Evolutionary conservation across 2,888 invertebrate species (phyloP).

Genomic region (Lycocerus yunnanus): DNA sequence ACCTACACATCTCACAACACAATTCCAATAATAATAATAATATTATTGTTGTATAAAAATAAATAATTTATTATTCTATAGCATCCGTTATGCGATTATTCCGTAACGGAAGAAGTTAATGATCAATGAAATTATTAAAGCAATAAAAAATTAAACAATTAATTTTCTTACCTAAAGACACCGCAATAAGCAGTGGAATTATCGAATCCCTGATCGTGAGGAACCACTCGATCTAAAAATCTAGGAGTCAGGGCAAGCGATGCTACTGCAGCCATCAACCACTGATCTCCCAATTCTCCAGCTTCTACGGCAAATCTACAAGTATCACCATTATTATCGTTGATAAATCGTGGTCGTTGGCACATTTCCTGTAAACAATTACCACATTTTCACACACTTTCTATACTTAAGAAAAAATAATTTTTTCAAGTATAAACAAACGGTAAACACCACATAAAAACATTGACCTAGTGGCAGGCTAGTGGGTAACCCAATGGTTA

Average conservation of each 20-base stretch:
- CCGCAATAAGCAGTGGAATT: conserved; percentile 64
- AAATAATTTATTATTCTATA: no score
- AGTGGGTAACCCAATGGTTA: neutral
- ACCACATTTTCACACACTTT: conserved; percentile 12
- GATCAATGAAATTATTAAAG: no score
- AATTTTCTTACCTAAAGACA: conserved; percentile 63
- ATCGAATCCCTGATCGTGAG: conserved; percentile 69
- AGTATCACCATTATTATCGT: conserved; percentile 48
- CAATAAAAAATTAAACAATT: neutral
- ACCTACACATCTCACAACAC: no score
- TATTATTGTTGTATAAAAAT: no score
- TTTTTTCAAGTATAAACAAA: neutral
- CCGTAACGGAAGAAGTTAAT: no score
- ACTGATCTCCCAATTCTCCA: conserved; percentile 64
- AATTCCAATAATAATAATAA: no score
- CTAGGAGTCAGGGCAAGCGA: conserved; percentile 69
- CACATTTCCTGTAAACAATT: conserved; percentile 64
- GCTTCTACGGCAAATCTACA: conserved; percentile 60
- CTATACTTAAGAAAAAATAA: neutral
- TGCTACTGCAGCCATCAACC: conserved; percentile 67
- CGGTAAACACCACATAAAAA: neutral
- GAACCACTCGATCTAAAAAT: conserved; percentile 69
- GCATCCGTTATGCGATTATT: no score
- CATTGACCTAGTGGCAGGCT: neutral
- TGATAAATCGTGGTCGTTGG: conserved; percentile 64